Evolutionary conservation across 2,113 vertebrate species (phyloP).

Genomic region (Aegotheles bennettii): DNA sequence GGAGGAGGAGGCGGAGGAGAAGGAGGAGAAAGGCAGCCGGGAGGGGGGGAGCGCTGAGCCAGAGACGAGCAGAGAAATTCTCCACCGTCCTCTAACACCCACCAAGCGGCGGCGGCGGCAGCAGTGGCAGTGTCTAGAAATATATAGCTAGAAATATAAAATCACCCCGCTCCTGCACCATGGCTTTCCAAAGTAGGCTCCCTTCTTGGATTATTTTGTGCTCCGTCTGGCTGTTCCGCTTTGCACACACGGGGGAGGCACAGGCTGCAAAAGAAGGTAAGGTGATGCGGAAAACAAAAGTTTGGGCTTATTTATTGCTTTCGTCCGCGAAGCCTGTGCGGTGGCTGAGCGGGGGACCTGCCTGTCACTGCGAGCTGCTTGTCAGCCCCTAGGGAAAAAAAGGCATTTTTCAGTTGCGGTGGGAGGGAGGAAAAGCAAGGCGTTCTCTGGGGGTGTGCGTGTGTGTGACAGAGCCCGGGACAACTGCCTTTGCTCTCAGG

Average conservation of each 20-base stretch:
- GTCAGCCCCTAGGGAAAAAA: not conserved
- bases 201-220: conserved; percentile 89
- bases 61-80: conserved; percentile 39
- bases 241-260: conserved; percentile 81
- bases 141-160: conserved; percentile 29
- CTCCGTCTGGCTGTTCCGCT: conserved; percentile 82
- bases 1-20: not conserved
- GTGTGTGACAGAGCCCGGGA: not conserved
- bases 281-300: conserved; percentile 70
- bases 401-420: not conserved
- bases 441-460: not conserved
- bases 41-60: not conserved
- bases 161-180: conserved; percentile 75
- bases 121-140: conserved; percentile 51
- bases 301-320: conserved; percentile 62
- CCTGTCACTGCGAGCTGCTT: not conserved
- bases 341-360: not conserved
- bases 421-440: not conserved
- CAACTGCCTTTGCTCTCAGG: not conserved
- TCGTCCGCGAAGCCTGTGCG: not conserved
- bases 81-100: conserved; percentile 22
- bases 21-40: not conserved
- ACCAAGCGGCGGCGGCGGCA: conserved; percentile 59
- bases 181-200: conserved; percentile 82
- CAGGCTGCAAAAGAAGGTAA: conserved; percentile 98